phyloP scores from a whole-genome alignment of 2,797 vertebrate species.

The Megalops cyprinoides region DNA sequence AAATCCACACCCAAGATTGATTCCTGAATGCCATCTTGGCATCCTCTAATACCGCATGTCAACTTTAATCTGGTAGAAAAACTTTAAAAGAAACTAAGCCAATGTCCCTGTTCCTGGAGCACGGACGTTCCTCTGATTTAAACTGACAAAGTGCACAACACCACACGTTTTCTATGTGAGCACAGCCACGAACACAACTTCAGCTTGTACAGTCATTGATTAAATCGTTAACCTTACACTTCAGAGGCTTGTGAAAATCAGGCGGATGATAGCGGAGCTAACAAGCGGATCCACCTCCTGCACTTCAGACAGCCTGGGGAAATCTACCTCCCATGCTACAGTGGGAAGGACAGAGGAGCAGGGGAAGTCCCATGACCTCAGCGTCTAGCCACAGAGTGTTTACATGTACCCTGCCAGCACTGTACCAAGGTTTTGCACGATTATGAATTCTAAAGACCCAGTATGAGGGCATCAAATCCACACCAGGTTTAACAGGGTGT shows the following conservation, averaged over 20 bases:
- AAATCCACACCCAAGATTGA: not conserved
- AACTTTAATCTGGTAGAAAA: not conserved
- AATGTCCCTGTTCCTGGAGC: not conserved
- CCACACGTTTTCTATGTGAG: not conserved
- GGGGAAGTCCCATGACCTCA: constrained; percentile 74
- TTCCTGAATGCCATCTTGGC: not conserved
- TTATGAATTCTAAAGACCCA: not conserved
- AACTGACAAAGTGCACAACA: not conserved
- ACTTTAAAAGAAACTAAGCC: not conserved
- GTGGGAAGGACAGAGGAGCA: constrained; percentile 39
- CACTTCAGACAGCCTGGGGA: not conserved
- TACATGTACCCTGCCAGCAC: constrained; percentile 53
- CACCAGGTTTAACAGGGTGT: constrained; percentile 10
- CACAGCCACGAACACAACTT: too few relatives aligned
- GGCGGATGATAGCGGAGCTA: not conserved
- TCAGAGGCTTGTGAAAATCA: not conserved
- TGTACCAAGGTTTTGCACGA: constrained; percentile 5
- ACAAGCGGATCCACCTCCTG: not conserved
- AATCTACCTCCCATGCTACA: not conserved
- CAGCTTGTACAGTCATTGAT: not conserved
- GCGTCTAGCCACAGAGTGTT: constrained; percentile 60
- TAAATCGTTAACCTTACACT: not conserved
- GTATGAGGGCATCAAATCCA: not conserved
- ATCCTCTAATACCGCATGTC: not conserved
- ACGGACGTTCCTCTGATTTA: not conserved